Base-by-base conservation (phyloP, 2,888 invertebrate genomes). In the Xestobium rufovillosum region DNA sequence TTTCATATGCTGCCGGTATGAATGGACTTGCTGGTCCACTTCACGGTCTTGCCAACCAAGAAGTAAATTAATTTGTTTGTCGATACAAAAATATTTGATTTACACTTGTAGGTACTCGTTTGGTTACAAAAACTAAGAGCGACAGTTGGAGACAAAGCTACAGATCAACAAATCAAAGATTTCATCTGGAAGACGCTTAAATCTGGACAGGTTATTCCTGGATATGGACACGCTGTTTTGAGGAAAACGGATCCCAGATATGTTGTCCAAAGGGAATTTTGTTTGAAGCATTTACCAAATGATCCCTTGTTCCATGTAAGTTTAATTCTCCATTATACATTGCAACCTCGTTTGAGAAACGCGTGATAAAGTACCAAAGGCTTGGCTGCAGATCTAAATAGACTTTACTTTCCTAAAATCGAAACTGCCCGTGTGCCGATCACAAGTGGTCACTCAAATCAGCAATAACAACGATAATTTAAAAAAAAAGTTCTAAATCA, bases 161-260 rank as follows among this genome's bases (percentile, higher is more conserved):
- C 86, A 10, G 92, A 96, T 63, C 87, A 95, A 0, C 78, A 91
- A 54, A 73, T 99, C 36, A 91, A 90, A 66, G 92, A 96, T 34
- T 97, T 94, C 71, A 89, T 98, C 61, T 91, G 92, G 91, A 94
- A 91, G 67, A 96, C 95, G 2, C 74, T 95, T 37, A 92, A 94
- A 70, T 82, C 85, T 42, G 94, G 94, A 45, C 91, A 91, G 67
- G 95, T 95, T n/a, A 88, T 96, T 27, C 95, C 95, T 34, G 95
- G 95, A 31, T 95, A 92, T 61, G 95, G 95, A 17, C 95, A 95
- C 64, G 95, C 95, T 50, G 95, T 96, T 1, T 76, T 95, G 47
- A 78, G 95, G 53, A 94, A 94, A 69, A 95, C 95, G 45, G 95
- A 95, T 67, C 95, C 74, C 51, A 85, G 74, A 59, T 96, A 94